Percentiles rank a stretch among this genome's conserved stretches.
Conservation (phyloP, 2,797 vertebrate species). For the Gambusia yucatana region DNA sequence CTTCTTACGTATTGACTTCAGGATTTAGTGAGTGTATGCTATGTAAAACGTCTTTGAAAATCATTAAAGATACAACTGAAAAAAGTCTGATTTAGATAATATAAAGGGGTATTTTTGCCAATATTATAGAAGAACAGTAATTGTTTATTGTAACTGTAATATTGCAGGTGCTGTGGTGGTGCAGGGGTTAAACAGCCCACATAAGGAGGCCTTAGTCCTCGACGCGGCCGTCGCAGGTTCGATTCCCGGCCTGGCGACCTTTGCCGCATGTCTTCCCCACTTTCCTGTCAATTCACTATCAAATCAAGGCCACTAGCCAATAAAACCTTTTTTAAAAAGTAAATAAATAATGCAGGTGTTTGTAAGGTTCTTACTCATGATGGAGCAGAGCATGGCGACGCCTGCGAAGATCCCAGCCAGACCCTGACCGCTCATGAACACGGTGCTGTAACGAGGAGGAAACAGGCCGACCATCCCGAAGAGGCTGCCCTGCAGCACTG, state of each 20-base stretch:
- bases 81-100: not conserved
- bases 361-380: conserved; percentile 82
- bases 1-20: too few relatives aligned
- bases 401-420: conserved; percentile 89
- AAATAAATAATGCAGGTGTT: not conserved
- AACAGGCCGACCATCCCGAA: conserved; percentile 89
- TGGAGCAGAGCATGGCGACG: conserved; percentile 88
- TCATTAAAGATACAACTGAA: too few relatives aligned
- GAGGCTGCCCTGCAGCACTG: conserved; percentile 91
- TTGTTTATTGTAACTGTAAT: not conserved
- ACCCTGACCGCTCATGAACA: conserved; percentile 94
- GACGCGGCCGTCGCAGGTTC: too few relatives aligned
- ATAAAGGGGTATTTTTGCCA: not conserved
- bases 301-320: too few relatives aligned
- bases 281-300: too few relatives aligned
- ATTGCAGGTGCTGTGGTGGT: not conserved
- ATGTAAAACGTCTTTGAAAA: too few relatives aligned
- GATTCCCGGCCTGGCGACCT: too few relatives aligned
- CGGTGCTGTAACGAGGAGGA: conserved; percentile 87
- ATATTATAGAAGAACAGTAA: not conserved
- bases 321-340: too few relatives aligned
- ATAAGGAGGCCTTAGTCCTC: too few relatives aligned
- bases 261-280: too few relatives aligned
- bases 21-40: too few relatives aligned
- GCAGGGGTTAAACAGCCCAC: too few relatives aligned